Evolutionary conservation across 2,888 invertebrate genomes (phyloP), one percentile per base, ranked within the genome.

Genomic region (Blera fallax): DNA sequence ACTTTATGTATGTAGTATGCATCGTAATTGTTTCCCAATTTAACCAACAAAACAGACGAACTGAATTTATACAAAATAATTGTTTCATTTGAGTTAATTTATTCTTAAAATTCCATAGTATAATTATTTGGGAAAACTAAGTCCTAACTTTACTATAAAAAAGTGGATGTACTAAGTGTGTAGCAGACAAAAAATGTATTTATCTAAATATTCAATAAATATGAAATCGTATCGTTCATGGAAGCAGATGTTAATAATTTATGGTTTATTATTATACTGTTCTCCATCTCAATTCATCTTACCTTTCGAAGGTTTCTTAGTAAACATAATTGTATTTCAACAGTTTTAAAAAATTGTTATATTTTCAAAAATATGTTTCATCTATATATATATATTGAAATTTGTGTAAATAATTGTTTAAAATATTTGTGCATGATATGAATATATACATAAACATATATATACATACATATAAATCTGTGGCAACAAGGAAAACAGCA

Each of bases 151-250:
- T 8, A 32, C 18, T 21, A 64, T 32, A 64, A 18, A 58, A 60
- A 34, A 60, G 37, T 72, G 29, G 32, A 72, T 72, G 60, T 72
- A 62, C 48, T 72, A 70, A 45, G 14, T 72, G 50, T 60, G 43
- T 72, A 72, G 60, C 60, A 50, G 21, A 56, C 24, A 69, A 69
- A 69, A 56, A 3, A 48, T 64, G 24, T 64, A 60, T 60, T 18
- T 37, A 40, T 32, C 7, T 24, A 37, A 24, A 43, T 24, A 40
- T 60, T 67, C 56, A 70, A 64, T 50, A 76, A 70, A 40, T 29
- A 60, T 74, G 52, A 69, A 81, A 80, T 65, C 52, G 43, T 56
- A 79, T 72, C 43, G 56, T 72, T 54, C 72, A 64, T 72, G 21
- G 32, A 79, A 56, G 50, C 18, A 78, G 11, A 34, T 34, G 14